Evolutionary conservation across 2,113 vertebrate genomes (phyloP), one percentile per base, ranked within the genome.

Genomic region (Platichthys stellatus): DNA sequence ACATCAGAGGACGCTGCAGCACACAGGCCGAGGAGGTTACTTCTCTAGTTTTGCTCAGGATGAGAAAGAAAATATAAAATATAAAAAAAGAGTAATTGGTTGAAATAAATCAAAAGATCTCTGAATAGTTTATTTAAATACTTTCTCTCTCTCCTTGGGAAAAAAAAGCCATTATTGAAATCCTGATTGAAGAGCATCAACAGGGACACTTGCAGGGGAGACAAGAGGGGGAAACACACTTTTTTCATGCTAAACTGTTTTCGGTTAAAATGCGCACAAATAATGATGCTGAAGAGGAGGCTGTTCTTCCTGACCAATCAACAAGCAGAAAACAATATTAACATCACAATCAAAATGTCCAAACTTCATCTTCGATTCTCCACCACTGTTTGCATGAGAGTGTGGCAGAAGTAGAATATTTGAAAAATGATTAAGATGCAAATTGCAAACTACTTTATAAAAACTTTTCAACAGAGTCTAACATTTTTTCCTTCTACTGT

Each of bases 1-100:
- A 84, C 64, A 76, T 78, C 40, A 63, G 38, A 63, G 21, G 20
- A 21, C n/a, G 14, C 15, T 4, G 59, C 17, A 4, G 20, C 53
- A 56, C 1, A 14, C 24, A 35, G 24, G 28, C 60, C 17, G 60
- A 40, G 60, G 31, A 38, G 31, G 31, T 28, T n/a, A 18, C 61
- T 63, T 18, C 61, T 63, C 14, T n/a, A 12, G 5, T 28, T 58
- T 31, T 18, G 58, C 1, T 5, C 35, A 13, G 31, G 60, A n/a
- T 3, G 24, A 31, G 58, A 7, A 3, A 60, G 58, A 60, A 31
- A 28, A 60, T 26, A 58, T 17, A 23, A 56, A 56, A 23, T 56
- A 23, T 56, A 23, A 43, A 43, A 40, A 56, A 23, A 56, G 21
- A 12, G 21, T 24, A 28, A 26, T 20, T 28, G 57, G n/a, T 23